Percentiles rank a stretch among this genome's conserved stretches.
Conservation (phyloP, 2,888 invertebrate genomes). For the Lasioglossum lativentre region DNA sequence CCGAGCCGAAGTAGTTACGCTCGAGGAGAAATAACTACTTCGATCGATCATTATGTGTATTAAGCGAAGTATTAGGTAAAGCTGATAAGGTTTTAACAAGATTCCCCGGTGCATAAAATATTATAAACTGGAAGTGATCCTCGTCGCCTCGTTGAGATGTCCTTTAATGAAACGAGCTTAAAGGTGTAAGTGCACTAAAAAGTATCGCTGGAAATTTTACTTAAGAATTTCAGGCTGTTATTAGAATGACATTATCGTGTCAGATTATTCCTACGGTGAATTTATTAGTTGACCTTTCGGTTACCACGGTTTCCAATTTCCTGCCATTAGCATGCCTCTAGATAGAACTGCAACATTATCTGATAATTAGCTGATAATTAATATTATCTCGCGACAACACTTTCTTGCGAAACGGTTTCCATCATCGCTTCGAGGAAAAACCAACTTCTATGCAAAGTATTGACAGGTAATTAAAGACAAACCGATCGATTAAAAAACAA, state of each 20-base stretch:
- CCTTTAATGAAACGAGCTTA: conserved; percentile 24
- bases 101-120: conserved; percentile 39
- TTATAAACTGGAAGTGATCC: conserved; percentile 27
- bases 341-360: too few species aligned
- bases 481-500: conserved; percentile 23
- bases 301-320: not conserved
- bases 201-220: conserved; percentile 2
- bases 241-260: not conserved
- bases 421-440: not conserved
- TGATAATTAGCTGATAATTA: not conserved
- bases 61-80: conserved; percentile 44
- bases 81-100: conserved; percentile 55
- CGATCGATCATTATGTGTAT: conserved; percentile 40
- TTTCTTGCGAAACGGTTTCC: not conserved
- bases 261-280: not conserved
- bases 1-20: conserved; percentile 15
- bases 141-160: conserved; percentile 10
- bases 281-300: not conserved
- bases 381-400: not conserved
- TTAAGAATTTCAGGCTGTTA: conserved; percentile 7
- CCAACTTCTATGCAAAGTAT: not conserved
- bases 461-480: not conserved
- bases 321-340: not conserved
- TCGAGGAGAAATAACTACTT: conserved; percentile 16
- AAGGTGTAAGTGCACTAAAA: conserved; percentile 31